Percentiles rank a stretch among this genome's conserved stretches.
These are phyloP conservation scores for Lottia scabra DNA, from an alignment of 2,888 invertebrate genomes.

Conservation along the genomic window DNA sequence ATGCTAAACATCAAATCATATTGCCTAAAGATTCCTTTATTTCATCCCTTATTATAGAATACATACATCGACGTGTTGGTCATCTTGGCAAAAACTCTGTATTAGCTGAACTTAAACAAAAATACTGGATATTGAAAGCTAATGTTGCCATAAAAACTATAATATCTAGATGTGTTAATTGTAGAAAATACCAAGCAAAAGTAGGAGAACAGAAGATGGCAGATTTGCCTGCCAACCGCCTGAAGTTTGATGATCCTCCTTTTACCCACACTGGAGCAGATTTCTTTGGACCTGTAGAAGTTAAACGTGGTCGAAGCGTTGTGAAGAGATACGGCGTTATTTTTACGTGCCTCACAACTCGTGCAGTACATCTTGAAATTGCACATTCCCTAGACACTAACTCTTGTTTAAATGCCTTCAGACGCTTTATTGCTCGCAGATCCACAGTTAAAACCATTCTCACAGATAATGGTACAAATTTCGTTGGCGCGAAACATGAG, in stretches of 20 bases:
- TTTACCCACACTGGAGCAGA: conserved; percentile 23
- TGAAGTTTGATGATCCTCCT: conserved; percentile 6
- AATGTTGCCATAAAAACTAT: not conserved
- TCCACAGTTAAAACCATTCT: conserved; percentile 6
- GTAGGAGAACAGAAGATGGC: not conserved
- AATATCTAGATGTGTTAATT: conserved; percentile 5
- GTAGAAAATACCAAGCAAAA: not conserved
- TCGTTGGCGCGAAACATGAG: conserved; percentile 30
- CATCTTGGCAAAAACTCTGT: conserved; percentile 6
- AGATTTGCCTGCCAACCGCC: conserved; percentile 9
- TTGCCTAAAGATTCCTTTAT: conserved; percentile 15
- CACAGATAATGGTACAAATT: conserved; percentile 30
- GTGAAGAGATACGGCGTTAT: conserved; percentile 30
- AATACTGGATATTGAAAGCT: conserved; percentile 16
- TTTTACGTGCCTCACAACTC: conserved; percentile 26
- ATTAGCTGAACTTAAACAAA: not conserved
- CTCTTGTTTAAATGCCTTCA: conserved; percentile 23
- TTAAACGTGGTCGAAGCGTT: conserved; percentile 22
- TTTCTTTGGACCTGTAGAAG: conserved; percentile 24
- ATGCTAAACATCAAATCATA: conserved; percentile 15
- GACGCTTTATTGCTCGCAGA: conserved; percentile 23
- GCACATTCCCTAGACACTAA: conserved; percentile 20
- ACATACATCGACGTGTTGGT: conserved; percentile 8
- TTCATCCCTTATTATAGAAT: conserved; percentile 9
- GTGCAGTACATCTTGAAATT: conserved; percentile 29